Evolutionary conservation across 2,113 vertebrate species (phyloP).

Genomic region (Gallinago media): DNA sequence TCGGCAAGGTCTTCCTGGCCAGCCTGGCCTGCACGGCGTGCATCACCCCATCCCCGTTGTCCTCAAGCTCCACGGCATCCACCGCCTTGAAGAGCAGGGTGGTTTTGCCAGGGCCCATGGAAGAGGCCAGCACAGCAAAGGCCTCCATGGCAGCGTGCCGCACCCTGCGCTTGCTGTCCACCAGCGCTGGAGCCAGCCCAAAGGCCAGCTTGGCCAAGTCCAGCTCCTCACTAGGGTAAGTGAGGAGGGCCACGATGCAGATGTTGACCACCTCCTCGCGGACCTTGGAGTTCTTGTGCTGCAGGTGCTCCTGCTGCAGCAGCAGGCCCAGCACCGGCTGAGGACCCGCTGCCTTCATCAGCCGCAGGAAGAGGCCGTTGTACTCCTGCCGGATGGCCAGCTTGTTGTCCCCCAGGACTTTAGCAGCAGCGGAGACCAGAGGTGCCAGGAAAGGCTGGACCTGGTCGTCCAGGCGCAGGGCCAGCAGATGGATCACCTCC

Average conservation of each 20-base stretch:
- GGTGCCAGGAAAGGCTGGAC: slow-evolving; percentile 78
- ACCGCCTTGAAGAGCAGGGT: slow-evolving; percentile 84
- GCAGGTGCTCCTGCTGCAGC: slow-evolving; percentile 73
- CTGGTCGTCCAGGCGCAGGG: slow-evolving; percentile 78
- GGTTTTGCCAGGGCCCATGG: slow-evolving; percentile 80
- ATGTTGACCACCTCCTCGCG: slow-evolving; percentile 85
- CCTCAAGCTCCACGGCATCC: slow-evolving; percentile 83
- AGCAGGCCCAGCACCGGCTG: slow-evolving; percentile 83
- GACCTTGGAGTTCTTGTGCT: slow-evolving; percentile 84
- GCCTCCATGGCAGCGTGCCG: slow-evolving; percentile 88
- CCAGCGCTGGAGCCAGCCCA: slow-evolving; percentile 84
- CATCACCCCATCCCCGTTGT: slow-evolving; percentile 83
- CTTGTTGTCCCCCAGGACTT: slow-evolving; percentile 84
- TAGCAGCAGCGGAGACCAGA: slow-evolving; percentile 79
- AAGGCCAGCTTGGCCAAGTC: slow-evolving; percentile 82
- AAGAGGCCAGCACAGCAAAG: slow-evolving; percentile 83
- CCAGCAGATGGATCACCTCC: slow-evolving; percentile 83
- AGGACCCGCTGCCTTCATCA: slow-evolving; percentile 83
- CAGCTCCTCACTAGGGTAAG: slow-evolving; percentile 83
- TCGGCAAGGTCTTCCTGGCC: slow-evolving; percentile 83
- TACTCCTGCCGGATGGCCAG: slow-evolving; percentile 82
- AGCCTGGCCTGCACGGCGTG: slow-evolving; percentile 86
- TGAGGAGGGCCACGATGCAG: slow-evolving; percentile 84
- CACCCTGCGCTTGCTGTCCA: slow-evolving; percentile 85
- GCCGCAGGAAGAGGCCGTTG: slow-evolving; percentile 79